Evolutionary conservation across 2,797 vertebrate genomes (phyloP), one percentile per base, ranked within the genome.

Genomic region (Harpagifer antarcticus): DNA sequence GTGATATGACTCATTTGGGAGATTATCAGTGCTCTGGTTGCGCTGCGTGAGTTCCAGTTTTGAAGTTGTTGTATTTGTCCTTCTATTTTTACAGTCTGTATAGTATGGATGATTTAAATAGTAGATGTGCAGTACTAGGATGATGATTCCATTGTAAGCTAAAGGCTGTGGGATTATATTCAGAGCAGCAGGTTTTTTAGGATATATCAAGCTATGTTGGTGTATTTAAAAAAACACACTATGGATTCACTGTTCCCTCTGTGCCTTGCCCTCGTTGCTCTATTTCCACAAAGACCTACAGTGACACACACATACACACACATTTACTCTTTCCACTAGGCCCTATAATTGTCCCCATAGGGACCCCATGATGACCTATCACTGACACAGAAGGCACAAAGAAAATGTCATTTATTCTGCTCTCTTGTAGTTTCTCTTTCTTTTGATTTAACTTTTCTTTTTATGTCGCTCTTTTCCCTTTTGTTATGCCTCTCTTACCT

Each of bases 331-430:
- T 82, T 69, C 81, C 83, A 80, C 79, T 13, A 65, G 76, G 83
- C 68, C 72, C 75, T 82, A 54, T 93, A 93, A 93, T 93, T 91
- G 91, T 88, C 71, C 87, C 92, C 89, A 73, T 50, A 86, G 89
- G 90, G 92, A 93, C 81, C 56, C 52, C 31, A 64, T 83, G 85
- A 86, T n/a, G 83, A 86, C 87, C 87, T 82, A 76, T 86, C 84
- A 76, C 74, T 74, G 63, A 81, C 68, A 69, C 69, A 64, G 70
- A 63, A 83, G 76, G 59, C 65, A 75, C 61, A 79, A 82, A 85
- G 78, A 86, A 87, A 88, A 86, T 81, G 76, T 85, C 14, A 71
- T 86, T 78, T 89, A 84, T 83, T 78, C 82, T 72, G 37, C 67
- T 78, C 69, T 71, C 69, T 86, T 59, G 72, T 83, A 69, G 49